These are phyloP conservation scores for Mellivora capensis DNA, from an alignment of 2,113 vertebrate genomes.

Conservation along the genomic window DNA sequence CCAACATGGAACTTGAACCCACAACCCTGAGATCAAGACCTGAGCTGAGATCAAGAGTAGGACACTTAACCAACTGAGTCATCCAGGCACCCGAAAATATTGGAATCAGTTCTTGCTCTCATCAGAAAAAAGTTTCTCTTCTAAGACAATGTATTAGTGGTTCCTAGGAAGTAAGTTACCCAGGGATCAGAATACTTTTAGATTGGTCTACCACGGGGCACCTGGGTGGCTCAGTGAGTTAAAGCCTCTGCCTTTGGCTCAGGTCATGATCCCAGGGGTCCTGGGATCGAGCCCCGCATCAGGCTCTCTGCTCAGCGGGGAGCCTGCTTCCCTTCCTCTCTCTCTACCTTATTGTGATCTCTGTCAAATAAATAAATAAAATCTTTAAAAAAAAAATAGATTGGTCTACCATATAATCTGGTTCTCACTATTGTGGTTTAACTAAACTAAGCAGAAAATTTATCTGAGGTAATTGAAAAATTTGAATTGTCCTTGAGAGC, in stretches of 20 bases:
- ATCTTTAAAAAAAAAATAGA: too few relatives aligned
- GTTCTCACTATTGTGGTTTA: slow-evolving; percentile 6
- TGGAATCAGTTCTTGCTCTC: neutral
- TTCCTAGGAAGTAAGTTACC: neutral
- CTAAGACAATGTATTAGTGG: neutral
- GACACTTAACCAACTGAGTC: neutral
- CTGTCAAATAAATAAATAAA: too few relatives aligned
- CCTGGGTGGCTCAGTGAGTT: too few relatives aligned
- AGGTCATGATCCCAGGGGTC: too few relatives aligned
- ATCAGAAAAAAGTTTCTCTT: neutral
- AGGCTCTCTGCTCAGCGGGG: too few relatives aligned
- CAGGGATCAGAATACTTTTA: neutral
- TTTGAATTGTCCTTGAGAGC: slow-evolving; percentile 36
- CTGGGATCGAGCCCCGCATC: too few relatives aligned
- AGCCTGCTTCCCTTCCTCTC: too few relatives aligned
- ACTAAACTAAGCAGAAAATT: slow-evolving; percentile 25
- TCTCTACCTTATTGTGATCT: too few relatives aligned
- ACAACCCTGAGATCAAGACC: neutral
- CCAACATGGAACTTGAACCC: neutral
- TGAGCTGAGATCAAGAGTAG: neutral
- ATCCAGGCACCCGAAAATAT: neutral
- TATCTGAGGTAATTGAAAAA: slow-evolving; percentile 49
- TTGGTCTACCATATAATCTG: neutral
- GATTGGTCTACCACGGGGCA: neutral
- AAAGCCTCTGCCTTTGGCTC: too few relatives aligned